Conservation (phyloP, 2,113 vertebrate species). For the Heliornis fulica region DNA sequence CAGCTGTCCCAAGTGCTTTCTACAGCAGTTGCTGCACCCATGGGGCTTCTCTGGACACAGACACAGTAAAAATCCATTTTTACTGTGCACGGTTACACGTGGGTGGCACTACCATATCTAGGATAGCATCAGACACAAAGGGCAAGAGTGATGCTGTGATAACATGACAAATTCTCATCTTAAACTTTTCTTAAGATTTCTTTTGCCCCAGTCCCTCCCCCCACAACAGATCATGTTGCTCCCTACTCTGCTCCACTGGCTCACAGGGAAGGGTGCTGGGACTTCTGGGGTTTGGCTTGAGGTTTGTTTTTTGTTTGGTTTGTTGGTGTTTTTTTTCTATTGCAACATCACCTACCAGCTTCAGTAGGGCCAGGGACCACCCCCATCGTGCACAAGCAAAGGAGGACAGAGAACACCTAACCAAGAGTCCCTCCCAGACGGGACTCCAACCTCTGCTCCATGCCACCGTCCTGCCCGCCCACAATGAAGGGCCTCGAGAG, state of each 20-base stretch:
- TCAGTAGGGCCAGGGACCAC: rapidly evolving
- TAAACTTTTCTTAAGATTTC: not conserved
- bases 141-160: rapidly evolving
- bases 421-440: not conserved
- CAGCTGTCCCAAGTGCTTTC: not conserved
- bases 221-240: rapidly evolving
- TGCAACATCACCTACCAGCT: not conserved
- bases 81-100: rapidly evolving
- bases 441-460: not conserved
- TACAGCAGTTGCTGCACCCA: not conserved
- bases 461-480: rapidly evolving
- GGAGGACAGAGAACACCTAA: not conserved
- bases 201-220: too few species aligned
- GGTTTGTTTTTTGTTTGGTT: too few species aligned
- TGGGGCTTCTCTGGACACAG: not conserved
- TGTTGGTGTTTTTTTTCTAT: not conserved
- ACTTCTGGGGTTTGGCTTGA: not conserved
- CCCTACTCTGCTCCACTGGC: not conserved
- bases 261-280: not conserved
- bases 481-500: not conserved
- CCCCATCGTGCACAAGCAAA: not conserved
- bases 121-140: not conserved
- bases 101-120: not conserved
- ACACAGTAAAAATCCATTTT: not conserved
- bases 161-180: not conserved